Evolutionary conservation across 2,113 vertebrate species (phyloP), one percentile per base, ranked within the genome.

Genomic region (Zosterops japonicus): DNA sequence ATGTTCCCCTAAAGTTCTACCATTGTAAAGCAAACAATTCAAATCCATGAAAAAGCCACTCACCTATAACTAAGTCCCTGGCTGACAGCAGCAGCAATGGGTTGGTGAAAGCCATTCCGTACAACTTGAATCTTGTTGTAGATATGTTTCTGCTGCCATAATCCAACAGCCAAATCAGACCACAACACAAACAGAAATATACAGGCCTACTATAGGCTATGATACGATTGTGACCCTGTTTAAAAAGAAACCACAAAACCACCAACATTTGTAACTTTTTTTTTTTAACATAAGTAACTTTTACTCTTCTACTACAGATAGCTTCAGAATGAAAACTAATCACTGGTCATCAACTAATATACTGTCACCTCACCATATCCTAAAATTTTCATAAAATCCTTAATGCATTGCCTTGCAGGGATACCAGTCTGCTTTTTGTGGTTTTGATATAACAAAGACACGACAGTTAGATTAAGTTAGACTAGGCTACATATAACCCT

Each of bases 121-220:
- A 99, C 75, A 99, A 98, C 89, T 96, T 98, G 98, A 99, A 98
- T 96, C 98, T 98, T 72, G 98, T 97, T 39, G 98, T 98, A 78
- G 98, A 97, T 95, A 98, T 98, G 94, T 98, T 98, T 98, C 98
- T 98, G 93, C 99, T 99, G 97, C 98, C 98, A 95, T 99, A 98
- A 97, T 99, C 98, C 95, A 99, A 98, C 79, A 99, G 97, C 99
- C 99, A 99, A 97, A 99, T 99, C 97, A 99, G 98, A 95, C 98
- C 99, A 97, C 99, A 99, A 98, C 99, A 99, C 91, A 99, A 97
- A 98, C 99, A 99, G 98, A 99, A 99, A 98, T 99, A 99, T 97
- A 99, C 99, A 69, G 99, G 99, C 97, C 99, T 98, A 98, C 99
- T 99, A 98, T 99, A 99, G 57, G 99, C 99, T 95, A 99, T 99